Evolutionary conservation across 1,140 invertebrate species (phyloP).

Genomic region (Drosophila nebulosa): DNA sequence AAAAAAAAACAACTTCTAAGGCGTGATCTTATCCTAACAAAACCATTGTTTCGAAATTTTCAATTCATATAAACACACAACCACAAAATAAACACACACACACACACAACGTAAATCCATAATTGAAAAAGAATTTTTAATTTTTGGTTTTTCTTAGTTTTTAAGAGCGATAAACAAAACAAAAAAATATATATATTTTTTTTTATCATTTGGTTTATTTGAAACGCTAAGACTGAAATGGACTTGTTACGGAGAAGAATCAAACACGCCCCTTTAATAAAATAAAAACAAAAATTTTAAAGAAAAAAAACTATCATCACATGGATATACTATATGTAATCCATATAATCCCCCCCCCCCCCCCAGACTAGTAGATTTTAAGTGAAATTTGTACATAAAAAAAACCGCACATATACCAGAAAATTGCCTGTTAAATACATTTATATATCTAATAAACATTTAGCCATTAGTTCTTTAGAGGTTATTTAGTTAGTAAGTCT

Average conservation of each 20-base stretch:
- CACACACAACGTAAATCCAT: slow-evolving; percentile 12
- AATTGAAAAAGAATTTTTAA: slow-evolving; percentile 49
- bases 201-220: slow-evolving; percentile 70
- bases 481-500: slow-evolving; percentile 70
- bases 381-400: slow-evolving; percentile 60
- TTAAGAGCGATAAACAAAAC: slow-evolving; percentile 1
- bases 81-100: slow-evolving; percentile 20
- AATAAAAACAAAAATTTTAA: slow-evolving; percentile 32
- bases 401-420: slow-evolving; percentile 58
- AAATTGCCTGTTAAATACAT: slow-evolving; percentile 79
- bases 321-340: slow-evolving; percentile 40
- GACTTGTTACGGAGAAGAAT: slow-evolving; percentile 72
- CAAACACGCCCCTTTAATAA: slow-evolving; percentile 7
- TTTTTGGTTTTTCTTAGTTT: slow-evolving; percentile 52
- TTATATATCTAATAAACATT: slow-evolving; percentile 58
- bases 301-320: slow-evolving; percentile 43
- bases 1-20: slow-evolving; percentile 18
- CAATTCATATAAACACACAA: slow-evolving; percentile 41
- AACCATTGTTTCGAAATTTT: slow-evolving; percentile 77
- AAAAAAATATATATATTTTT: slow-evolving; percentile 40
- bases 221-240: slow-evolving; percentile 80
- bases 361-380: slow-evolving; percentile 58
- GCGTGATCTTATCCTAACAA: slow-evolving; percentile 68
- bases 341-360: slow-evolving; percentile 42
- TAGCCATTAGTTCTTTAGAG: slow-evolving; percentile 66